phyloP scores from a whole-genome alignment of 1,140 invertebrate species.

The Drosophila sechellia region DNA sequence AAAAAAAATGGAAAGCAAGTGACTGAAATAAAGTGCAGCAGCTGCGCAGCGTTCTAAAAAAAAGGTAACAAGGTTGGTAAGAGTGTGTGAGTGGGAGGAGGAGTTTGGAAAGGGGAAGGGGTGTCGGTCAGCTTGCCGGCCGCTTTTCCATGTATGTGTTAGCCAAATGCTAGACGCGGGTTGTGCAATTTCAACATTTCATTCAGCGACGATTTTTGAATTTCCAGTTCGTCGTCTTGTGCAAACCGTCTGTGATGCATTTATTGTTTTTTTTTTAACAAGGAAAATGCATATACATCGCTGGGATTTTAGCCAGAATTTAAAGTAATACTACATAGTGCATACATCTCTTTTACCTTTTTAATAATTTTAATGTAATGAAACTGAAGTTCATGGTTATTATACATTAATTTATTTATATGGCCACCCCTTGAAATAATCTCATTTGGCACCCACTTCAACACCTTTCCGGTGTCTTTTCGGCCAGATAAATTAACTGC shows the following conservation, averaged over 20 bases:
- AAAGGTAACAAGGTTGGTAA: conserved; percentile 43
- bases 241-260: conserved; percentile 1
- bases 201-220: conserved; percentile 72
- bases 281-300: not conserved
- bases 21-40: conserved; percentile 82
- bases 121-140: conserved; percentile 9
- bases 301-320: conserved; percentile 8
- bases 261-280: conserved; percentile 15
- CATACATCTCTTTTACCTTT: too few relatives aligned
- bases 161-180: conserved; percentile 46
- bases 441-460: conserved; percentile 17
- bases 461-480: too few relatives aligned
- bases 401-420: not conserved
- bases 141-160: conserved; percentile 20
- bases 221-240: conserved; percentile 56
- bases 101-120: not conserved
- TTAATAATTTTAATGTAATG: too few relatives aligned
- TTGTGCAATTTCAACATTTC: conserved; percentile 71
- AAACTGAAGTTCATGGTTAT: not conserved
- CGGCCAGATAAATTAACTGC: conserved; percentile 71
- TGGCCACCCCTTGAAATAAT: conserved; percentile 7
- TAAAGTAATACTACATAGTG: not conserved
- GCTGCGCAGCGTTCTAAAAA: conserved; percentile 64
- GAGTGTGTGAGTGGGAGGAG: too few relatives aligned
- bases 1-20: conserved; percentile 55